phyloP scores from a whole-genome alignment of 2,888 invertebrate species.

The Graphium colonna region DNA sequence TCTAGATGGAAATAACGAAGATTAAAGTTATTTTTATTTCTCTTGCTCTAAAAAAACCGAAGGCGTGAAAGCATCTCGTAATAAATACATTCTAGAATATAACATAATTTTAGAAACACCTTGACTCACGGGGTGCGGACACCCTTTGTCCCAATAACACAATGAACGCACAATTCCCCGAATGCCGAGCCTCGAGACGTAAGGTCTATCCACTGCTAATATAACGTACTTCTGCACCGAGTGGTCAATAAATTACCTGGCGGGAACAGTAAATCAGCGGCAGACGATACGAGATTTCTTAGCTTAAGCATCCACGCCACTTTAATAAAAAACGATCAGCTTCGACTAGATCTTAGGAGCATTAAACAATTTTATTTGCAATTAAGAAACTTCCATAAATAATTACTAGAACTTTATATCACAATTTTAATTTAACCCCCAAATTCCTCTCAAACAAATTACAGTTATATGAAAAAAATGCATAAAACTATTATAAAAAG shows the following conservation, averaged over 20 bases:
- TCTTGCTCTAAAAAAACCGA: too few relatives aligned
- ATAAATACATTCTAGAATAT: too few relatives aligned
- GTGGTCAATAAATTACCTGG: constrained; percentile 21
- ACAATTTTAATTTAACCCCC: too few relatives aligned
- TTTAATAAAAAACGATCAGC: constrained; percentile 19
- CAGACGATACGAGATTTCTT: constrained; percentile 23
- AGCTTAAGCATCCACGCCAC: constrained; percentile 14
- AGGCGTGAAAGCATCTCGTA: too few relatives aligned
- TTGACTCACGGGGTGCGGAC: neutral
- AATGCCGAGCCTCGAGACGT: neutral
- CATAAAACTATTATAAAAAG: too few relatives aligned
- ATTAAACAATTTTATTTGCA: too few relatives aligned
- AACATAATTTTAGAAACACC: neutral
- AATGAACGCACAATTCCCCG: constrained; percentile 4
- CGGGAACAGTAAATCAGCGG: constrained; percentile 22
- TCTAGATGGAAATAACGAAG: too few relatives aligned
- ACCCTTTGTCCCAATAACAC: neutral
- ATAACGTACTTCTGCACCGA: constrained; percentile 14
- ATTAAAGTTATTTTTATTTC: too few relatives aligned
- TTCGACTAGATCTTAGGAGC: neutral
- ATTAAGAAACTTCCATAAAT: too few relatives aligned
- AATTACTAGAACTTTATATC: too few relatives aligned
- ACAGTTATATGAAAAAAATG: too few relatives aligned
- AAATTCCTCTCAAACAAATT: too few relatives aligned
- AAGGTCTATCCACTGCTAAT: constrained; percentile 10